These are phyloP conservation scores for Tauraco hartlaubi DNA, from an alignment of 2,797 vertebrate genomes.

Conservation along the genomic window DNA sequence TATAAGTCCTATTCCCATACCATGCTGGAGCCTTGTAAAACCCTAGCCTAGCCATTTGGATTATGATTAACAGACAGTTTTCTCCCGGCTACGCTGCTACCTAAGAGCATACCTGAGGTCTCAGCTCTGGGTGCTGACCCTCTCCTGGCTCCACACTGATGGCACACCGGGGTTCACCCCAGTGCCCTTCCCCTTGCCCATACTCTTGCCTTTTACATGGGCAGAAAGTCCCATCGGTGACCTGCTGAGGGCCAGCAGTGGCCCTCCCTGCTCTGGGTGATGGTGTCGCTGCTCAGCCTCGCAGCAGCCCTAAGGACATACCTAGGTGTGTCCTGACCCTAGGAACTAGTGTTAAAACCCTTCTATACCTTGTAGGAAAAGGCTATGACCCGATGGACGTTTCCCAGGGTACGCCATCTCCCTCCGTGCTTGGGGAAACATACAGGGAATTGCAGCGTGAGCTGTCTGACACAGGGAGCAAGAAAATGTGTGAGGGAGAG, in stretches of 20 bases:
- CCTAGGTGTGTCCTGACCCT: not conserved
- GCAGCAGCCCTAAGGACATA: not conserved
- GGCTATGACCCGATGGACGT: not conserved
- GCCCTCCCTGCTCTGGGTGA: not conserved
- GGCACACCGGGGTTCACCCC: accelerated
- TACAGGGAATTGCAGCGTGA: accelerated
- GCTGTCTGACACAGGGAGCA: not conserved
- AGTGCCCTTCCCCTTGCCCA: not conserved
- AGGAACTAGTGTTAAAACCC: not conserved
- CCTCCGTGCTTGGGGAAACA: accelerated
- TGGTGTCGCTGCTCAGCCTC: not conserved
- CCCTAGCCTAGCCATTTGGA: not conserved
- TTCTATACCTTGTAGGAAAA: not conserved
- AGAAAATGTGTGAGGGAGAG: not conserved
- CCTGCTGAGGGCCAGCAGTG: not conserved
- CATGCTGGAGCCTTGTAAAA: not conserved
- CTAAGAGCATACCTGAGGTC: not conserved
- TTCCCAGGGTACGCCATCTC: not conserved
- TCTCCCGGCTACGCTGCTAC: not conserved
- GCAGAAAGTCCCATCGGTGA: not conserved
- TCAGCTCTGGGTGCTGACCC: not conserved
- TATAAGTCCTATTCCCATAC: not conserved
- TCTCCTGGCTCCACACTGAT: not conserved
- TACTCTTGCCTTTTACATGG: not conserved
- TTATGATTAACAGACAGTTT: not conserved